These are phyloP conservation scores for Spheniscus mendiculus DNA, from an alignment of 2,113 vertebrate species.

Conservation along the genomic window DNA sequence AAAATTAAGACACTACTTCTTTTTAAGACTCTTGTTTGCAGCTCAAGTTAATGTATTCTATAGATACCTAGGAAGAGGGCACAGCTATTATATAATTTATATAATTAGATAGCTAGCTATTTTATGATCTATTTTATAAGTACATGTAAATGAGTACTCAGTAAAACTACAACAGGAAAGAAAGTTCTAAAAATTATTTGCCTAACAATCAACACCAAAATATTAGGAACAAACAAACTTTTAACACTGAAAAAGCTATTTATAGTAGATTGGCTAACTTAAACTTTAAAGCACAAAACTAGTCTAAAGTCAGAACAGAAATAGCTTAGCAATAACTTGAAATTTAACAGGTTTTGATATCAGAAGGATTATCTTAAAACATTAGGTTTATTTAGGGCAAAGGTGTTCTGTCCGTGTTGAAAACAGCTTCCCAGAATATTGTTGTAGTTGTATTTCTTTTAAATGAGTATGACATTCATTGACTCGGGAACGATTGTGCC, in stretches of 20 bases:
- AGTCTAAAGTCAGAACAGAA: not conserved
- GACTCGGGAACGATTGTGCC: fast-evolving
- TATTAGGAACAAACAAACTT: not conserved
- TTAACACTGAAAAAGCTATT: not conserved
- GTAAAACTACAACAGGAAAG: not conserved
- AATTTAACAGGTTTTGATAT: not conserved
- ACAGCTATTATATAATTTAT: not conserved
- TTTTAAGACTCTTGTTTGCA: not conserved
- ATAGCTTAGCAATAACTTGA: not conserved
- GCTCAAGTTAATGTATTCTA: not conserved
- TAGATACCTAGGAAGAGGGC: not conserved
- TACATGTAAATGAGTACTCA: not conserved
- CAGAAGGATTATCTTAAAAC: not conserved
- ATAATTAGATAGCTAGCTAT: not conserved
- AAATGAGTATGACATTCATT: not conserved
- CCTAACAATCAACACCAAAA: not conserved
- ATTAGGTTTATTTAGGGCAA: not conserved
- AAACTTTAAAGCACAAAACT: not conserved
- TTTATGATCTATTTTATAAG: not conserved
- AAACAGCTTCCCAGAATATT: not conserved
- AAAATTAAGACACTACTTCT: not conserved
- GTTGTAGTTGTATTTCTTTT: not conserved
- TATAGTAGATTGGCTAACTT: not conserved
- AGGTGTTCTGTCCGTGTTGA: not conserved
- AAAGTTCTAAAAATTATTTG: not conserved